Percentiles rank a stretch among this genome's conserved stretches.
Evolutionary conservation across 2,797 vertebrate genomes (phyloP).

Genomic region (Pelobates cultripes): DNA sequence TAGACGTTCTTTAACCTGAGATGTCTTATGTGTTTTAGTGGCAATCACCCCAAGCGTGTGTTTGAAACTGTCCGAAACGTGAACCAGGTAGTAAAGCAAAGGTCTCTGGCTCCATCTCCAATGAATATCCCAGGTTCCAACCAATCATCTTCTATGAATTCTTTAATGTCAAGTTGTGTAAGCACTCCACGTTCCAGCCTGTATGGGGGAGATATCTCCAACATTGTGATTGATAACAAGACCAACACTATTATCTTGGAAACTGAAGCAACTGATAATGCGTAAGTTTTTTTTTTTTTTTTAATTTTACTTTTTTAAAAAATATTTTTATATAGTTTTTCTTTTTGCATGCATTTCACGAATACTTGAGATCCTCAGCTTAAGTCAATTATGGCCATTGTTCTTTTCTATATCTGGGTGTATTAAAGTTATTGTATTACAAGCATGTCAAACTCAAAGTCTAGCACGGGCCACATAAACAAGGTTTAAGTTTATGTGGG

Average conservation of each 20-base stretch:
- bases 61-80: slow-evolving; percentile 94
- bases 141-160: slow-evolving; percentile 90
- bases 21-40: slow-evolving; percentile 59
- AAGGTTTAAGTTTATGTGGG: no score
- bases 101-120: slow-evolving; percentile 85
- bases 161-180: slow-evolving; percentile 87
- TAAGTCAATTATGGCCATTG: no score
- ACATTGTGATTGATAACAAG: slow-evolving; percentile 87
- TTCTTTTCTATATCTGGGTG: no score
- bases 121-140: slow-evolving; percentile 99
- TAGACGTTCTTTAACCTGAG: background rate
- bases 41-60: slow-evolving; percentile 89
- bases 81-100: slow-evolving; percentile 91
- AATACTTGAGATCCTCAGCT: no score
- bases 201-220: slow-evolving; percentile 83
- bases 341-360: no score
- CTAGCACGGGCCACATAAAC: no score
- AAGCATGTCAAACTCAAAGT: no score
- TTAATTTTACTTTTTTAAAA: background rate
- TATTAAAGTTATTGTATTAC: no score
- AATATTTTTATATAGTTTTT: no score
- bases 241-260: slow-evolving; percentile 87
- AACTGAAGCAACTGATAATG: slow-evolving; percentile 73
- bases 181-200: slow-evolving; percentile 91
- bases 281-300: slow-evolving; percentile 69